Base-by-base conservation (phyloP, 2,888 invertebrate species). In the Petrolisthes cinctipes region DNA sequence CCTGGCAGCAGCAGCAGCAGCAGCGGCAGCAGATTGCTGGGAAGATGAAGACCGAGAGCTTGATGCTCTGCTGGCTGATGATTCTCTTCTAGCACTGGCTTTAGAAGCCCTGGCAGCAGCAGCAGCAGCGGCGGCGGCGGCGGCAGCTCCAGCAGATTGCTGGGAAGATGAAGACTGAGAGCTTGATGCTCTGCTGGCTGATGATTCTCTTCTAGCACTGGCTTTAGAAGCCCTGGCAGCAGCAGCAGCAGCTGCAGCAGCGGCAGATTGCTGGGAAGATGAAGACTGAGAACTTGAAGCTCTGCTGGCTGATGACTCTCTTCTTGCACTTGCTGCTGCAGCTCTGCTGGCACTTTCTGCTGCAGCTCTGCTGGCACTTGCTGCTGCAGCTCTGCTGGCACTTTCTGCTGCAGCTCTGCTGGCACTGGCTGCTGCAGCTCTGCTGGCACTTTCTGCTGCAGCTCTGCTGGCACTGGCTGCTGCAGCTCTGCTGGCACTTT, bases 51-150 rank as follows among this genome's bases (percentile, higher is more conserved):
- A 14, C 66, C 57, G 82, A 61, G 82, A 82, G 6, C 80, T 57
- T 66, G 84, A 17, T 78, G 82, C 7, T 82, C 82, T 56, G 37
- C 84, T 14, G 81, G 61, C 17, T 76, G 86, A 61, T 23, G 83
- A 37, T 56, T 53, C 7, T n/a, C 53, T 20, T 9, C 61, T 68
- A 5, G 7, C 17, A 20, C 7, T 17, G 11, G 68, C 23, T 14
- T 76, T 75, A 14, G 57, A 75, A 53, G 82, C 54, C 20, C 68
- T 68, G 5, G 71, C 54, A 17, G 57, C 53, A 23, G 83, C 75
- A 53, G 37, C 85, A 23, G 85, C 57, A 53, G 83, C 83, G 0
- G 66, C 56, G 11, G 66, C 66, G n/a, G 61, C 71, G 5, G 14
- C n/a, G n/a, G n/a, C n/a, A n/a, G n/a, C n/a, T n/a, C n/a, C n/a